Evolutionary conservation across 2,888 invertebrate genomes (phyloP).

Genomic region (Apodemia mormo): DNA sequence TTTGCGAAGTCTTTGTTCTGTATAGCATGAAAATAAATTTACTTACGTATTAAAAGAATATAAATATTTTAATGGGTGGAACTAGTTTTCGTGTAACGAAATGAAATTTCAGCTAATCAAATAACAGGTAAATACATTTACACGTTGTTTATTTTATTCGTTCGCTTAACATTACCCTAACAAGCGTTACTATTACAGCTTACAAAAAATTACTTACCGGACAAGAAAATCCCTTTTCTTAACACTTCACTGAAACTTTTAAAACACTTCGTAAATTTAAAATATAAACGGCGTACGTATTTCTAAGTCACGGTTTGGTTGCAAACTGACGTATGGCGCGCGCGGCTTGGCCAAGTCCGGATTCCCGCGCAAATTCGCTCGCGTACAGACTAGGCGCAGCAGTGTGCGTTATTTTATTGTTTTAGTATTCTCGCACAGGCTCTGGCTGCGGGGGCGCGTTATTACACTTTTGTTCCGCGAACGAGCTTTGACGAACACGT

Average conservation of each 20-base stretch:
- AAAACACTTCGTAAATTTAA: not conserved
- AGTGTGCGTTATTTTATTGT: not conserved
- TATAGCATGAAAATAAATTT: too few species aligned
- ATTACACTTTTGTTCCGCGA: not conserved
- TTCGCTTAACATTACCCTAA: not conserved
- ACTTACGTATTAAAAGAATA: too few species aligned
- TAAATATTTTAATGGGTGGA: not conserved
- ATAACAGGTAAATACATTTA: not conserved
- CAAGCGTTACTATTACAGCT: not conserved
- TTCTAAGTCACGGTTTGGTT: conserved; percentile 48
- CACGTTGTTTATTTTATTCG: not conserved
- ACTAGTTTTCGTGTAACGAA: not conserved
- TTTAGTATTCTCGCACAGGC: conserved; percentile 13
- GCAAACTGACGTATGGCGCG: conserved; percentile 51
- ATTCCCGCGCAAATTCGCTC: conserved; percentile 7
- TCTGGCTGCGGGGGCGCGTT: conserved; percentile 3
- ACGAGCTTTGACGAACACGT: not conserved
- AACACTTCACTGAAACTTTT: conserved; percentile 10
- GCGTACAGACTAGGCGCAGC: not conserved
- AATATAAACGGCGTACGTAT: conserved; percentile 43
- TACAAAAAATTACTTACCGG: not conserved
- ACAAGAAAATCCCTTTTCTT: conserved; percentile 5
- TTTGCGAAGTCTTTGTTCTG: too few species aligned
- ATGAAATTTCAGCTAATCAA: conserved; percentile 4
- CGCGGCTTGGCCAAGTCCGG: conserved; percentile 21